Base-by-base conservation (phyloP, 2,888 invertebrate genomes). In the Tipula lateralis region DNA sequence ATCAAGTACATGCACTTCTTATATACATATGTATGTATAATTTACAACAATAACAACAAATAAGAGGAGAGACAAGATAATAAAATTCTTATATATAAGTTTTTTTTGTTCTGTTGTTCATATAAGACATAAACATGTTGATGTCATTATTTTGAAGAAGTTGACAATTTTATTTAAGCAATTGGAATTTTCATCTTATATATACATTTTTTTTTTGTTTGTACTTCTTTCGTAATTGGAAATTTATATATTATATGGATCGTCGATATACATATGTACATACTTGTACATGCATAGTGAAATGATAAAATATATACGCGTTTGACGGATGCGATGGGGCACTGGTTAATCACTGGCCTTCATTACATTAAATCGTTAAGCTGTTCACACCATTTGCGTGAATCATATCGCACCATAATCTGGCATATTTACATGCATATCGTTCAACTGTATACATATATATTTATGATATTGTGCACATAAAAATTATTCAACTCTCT, bases 61-160 rank as follows among this genome's bases (percentile, higher is more conserved):
- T 66, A 66, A 66, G 66, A 66, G 66, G 24, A 66, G 66, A 66
- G 66, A 66, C 66, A 66, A 66, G 66, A 66, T 66, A 66, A 66
- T 66, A 66, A 66, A 66, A 66, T 66, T 66, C 66, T 24, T 66
- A 66, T 66, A 66, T 66, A 39, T 39, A 39, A 0, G 7, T 44
- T 44, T 39, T 44, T 16, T 19, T 24, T 66, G 19, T 66, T 66
- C 24, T 66, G 66, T 66, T 66, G 66, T 66, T 66, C 66, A 66
- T 66, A 66, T 66, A 66, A 66, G 66, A 66, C 82, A 82, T 82
- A 82, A 82, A 82, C 82, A 82, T 82, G 82, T 82, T 82, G 82
- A 82, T 82, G 82, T 82, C 82, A 82, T 82, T 82, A 82, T 82
- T 82, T 32, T 82, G 82, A 82, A 82, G 32, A 82, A 82, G 82